Evolutionary conservation across 2,888 invertebrate species (phyloP).

Genomic region (Ptychoptera albimana): DNA sequence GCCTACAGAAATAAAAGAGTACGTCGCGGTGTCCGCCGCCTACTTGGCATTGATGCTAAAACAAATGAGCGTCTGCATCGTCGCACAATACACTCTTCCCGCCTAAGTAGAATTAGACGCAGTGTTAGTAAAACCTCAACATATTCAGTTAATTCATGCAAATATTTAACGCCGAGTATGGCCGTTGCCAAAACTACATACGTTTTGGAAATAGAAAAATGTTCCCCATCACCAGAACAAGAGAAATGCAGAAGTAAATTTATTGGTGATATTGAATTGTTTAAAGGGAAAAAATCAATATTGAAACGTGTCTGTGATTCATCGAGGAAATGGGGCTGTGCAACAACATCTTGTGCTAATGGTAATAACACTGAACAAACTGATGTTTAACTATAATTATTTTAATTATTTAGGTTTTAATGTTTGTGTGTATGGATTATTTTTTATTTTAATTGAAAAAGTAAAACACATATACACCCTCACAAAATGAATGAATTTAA

Average conservation of each 20-base stretch:
- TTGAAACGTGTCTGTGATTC: slow-evolving; percentile 27
- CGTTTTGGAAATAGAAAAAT: slow-evolving; percentile 10
- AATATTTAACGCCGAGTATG: slow-evolving; percentile 22
- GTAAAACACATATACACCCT: no score
- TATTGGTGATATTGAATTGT: slow-evolving; percentile 1
- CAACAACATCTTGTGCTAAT: slow-evolving; percentile 7
- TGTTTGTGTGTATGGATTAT: no score
- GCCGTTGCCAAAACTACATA: slow-evolving; percentile 5
- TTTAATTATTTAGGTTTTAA: no score
- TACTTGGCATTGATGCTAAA: slow-evolving; percentile 24
- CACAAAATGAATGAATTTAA: no score
- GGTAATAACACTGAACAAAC: slow-evolving; percentile 20
- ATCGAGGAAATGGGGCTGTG: slow-evolving; percentile 25
- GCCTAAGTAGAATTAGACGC: slow-evolving; percentile 19
- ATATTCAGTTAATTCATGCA: slow-evolving; percentile 27
- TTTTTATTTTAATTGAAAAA: no score
- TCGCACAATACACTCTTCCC: slow-evolving; percentile 9
- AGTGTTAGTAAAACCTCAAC: slow-evolving; percentile 27
- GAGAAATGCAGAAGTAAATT: neutral
- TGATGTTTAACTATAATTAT: slow-evolving; percentile 19
- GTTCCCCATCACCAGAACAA: neutral
- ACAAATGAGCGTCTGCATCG: slow-evolving; percentile 21
- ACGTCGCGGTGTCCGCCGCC: slow-evolving; percentile 27
- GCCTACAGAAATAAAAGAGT: slow-evolving; percentile 32
- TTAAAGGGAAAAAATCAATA: slow-evolving; percentile 15